Base-by-base conservation (phyloP, 2,113 vertebrate genomes). In the Oncorhynchus masou region DNA sequence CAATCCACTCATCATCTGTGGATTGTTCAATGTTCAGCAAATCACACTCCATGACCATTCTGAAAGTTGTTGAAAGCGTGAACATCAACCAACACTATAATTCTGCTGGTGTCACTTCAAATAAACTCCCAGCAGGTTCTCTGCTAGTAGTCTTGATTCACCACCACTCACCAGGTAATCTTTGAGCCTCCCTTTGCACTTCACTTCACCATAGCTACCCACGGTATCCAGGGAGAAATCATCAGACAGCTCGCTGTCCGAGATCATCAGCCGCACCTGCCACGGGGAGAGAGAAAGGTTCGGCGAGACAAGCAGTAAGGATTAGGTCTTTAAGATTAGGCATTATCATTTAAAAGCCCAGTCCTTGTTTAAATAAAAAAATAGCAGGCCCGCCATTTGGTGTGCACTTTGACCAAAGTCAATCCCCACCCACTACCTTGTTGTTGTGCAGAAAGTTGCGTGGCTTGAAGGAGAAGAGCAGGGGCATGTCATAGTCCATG, bases 211-310 rank as follows among this genome's bases (percentile, higher is more conserved):
- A 70, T 99, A 94, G 88, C 95, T 98, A 62, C 97, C 98, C 78
- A 99, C 96, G 20, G 97, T 99, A 87, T 99, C 97, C 83, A 99
- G 88, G 34, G 98, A 99, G 92, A 99, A 99, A 0, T 94, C 94
- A 78, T 98, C 96, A 0, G 98, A 99, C 3, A 96, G 90, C 3
- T 96, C 96, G 87, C 98, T 99, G 72, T 98, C 97, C 54, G 96
- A 98, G 83, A 99, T 94, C 95, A 97, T 97, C 48, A 99, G 96
- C 0, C 97, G 95, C 69, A 98, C 95, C 98, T 99, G 79, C 51
- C 51, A 54, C 51, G 16, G 51, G 39, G 15, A 54, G 51, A 54
- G 51, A 54, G 5, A 54, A n/a, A 16, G 25, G 24, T 27, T 31
- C 1, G 34, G 54, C 12, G 48, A 19, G 70, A 67, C 4, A 15